Percentiles rank a stretch among this genome's conserved stretches.
Evolutionary conservation across 2,113 vertebrate species (phyloP).

Genomic region (Heteronetta atricapilla): DNA sequence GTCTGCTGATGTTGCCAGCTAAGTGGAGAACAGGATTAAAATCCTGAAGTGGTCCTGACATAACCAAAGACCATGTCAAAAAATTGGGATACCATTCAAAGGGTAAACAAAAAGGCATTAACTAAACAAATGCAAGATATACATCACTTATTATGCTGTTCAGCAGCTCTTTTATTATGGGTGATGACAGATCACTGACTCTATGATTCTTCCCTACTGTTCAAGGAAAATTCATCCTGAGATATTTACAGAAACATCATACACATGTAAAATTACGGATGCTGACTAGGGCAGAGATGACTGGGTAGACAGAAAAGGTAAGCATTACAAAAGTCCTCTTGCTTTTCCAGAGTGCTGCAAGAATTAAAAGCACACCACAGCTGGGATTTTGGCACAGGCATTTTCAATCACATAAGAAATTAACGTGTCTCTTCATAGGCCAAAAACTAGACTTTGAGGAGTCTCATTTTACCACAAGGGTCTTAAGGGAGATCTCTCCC

Average conservation of each 20-base stretch:
- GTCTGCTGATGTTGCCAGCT: constrained; percentile 34
- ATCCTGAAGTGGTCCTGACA: constrained; percentile 13
- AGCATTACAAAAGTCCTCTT: neutral
- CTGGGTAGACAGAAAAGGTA: neutral
- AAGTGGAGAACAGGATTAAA: constrained; percentile 6
- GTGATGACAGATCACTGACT: neutral
- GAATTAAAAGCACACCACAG: neutral
- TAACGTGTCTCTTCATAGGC: neutral
- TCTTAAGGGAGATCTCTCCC: neutral
- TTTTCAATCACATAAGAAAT: neutral
- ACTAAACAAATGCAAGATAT: neutral
- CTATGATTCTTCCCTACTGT: neutral
- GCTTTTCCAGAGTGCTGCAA: neutral
- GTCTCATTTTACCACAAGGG: neutral
- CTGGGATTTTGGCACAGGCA: neutral
- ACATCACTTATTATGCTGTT: neutral
- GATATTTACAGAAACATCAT: neutral
- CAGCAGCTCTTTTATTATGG: neutral
- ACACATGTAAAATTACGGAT: neutral
- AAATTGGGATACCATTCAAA: neutral
- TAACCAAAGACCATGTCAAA: neutral
- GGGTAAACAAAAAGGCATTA: neutral
- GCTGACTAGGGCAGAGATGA: neutral
- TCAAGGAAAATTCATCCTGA: neutral
- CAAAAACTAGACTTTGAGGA: neutral